These are phyloP conservation scores for Plagodis pulveraria DNA, from an alignment of 2,888 invertebrate species.

Conservation along the genomic window DNA sequence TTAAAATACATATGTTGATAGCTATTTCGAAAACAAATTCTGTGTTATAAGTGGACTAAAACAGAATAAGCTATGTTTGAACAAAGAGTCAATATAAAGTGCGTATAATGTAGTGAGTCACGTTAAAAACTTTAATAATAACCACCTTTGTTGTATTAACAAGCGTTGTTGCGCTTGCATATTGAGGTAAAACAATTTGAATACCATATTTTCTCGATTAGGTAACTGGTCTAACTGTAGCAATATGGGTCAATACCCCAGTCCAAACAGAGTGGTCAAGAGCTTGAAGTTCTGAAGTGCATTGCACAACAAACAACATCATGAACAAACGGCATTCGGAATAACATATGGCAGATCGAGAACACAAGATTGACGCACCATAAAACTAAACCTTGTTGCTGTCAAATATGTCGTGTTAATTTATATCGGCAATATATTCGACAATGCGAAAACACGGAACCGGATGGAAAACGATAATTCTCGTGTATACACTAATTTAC, in stretches of 20 bases:
- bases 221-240: slow-evolving; percentile 16
- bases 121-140: slow-evolving; percentile 13
- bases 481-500: slow-evolving; percentile 23
- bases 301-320: slow-evolving; percentile 48
- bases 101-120: slow-evolving; percentile 23
- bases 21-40: no score
- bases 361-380: slow-evolving; percentile 33
- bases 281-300: slow-evolving; percentile 38
- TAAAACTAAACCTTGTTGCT: slow-evolving; percentile 35
- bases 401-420: slow-evolving; percentile 22
- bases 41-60: no score
- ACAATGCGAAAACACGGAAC: slow-evolving; percentile 12
- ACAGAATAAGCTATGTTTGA: slow-evolving; percentile 11
- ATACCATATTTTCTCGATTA: not conserved
- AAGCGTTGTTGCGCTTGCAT: slow-evolving; percentile 7
- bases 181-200: not conserved
- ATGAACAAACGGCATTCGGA: slow-evolving; percentile 26
- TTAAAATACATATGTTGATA: no score
- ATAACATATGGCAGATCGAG: slow-evolving; percentile 12
- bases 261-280: slow-evolving; percentile 37
- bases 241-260: slow-evolving; percentile 32
- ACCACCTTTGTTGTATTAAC: slow-evolving; percentile 17
- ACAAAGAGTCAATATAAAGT: slow-evolving; percentile 26
- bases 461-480: slow-evolving; percentile 17
- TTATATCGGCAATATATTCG: slow-evolving; percentile 15